Conservation (phyloP, 2,797 vertebrate species). For the Dallia pectoralis region DNA sequence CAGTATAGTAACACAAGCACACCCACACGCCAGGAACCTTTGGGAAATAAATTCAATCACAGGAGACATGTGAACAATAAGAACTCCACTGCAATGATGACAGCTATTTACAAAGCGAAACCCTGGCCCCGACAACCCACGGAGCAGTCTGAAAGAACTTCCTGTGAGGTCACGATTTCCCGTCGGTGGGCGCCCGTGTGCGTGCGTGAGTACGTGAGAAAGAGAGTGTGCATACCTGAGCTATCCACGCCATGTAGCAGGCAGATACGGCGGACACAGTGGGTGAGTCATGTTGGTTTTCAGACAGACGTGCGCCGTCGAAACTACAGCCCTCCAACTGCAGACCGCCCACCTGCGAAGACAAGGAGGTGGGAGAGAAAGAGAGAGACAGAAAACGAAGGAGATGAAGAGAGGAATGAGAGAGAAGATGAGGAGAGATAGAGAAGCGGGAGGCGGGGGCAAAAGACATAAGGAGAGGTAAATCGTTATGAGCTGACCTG, state of each 20-base stretch:
- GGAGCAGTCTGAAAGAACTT: background rate
- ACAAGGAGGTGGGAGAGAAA: slow-evolving; percentile 39
- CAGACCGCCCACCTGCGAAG: slow-evolving; percentile 84
- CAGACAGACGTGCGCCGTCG: slow-evolving; percentile 86
- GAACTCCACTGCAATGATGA: background rate
- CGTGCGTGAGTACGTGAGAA: background rate
- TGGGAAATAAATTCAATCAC: background rate
- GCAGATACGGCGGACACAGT: slow-evolving; percentile 87
- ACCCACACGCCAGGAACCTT: background rate
- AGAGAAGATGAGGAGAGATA: slow-evolving; percentile 15
- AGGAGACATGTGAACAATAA: slow-evolving; percentile 7
- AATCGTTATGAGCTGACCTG: background rate
- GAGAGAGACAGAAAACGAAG: slow-evolving; percentile 41
- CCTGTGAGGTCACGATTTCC: background rate
- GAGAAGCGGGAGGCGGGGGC: slow-evolving; percentile 4
- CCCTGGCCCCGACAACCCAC: slow-evolving; percentile 58
- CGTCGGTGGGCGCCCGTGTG: slow-evolving; percentile 46
- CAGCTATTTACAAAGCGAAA: slow-evolving; percentile 24
- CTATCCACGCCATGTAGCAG: slow-evolving; percentile 95
- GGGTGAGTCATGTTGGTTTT: slow-evolving; percentile 91
- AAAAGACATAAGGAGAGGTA: background rate
- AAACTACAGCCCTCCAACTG: slow-evolving; percentile 93
- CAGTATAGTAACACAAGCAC: too few relatives aligned
- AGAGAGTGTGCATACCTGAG: slow-evolving; percentile 76
- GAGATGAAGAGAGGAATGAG: background rate